Evolutionary conservation across 1,140 invertebrate species (phyloP).

Genomic region (Tribolium madens): DNA sequence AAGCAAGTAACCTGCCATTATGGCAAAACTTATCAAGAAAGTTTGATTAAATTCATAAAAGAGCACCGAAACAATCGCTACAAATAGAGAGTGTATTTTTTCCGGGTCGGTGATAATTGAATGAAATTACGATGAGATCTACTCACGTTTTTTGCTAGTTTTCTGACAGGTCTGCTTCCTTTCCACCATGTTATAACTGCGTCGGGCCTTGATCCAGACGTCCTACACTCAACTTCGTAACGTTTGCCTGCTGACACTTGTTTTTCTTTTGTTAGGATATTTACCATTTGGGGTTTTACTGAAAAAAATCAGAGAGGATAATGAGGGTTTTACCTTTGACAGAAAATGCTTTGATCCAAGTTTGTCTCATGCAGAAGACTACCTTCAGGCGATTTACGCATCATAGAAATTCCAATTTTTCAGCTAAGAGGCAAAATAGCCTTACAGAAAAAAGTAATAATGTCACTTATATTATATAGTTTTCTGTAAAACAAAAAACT

Average conservation of each 20-base stretch:
- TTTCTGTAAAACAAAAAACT: too few species aligned
- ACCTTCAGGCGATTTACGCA: slow-evolving; percentile 3
- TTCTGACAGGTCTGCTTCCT: slow-evolving; percentile 81
- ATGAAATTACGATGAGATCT: slow-evolving; percentile 42
- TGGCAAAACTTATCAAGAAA: not conserved
- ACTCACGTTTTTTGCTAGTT: slow-evolving; percentile 84
- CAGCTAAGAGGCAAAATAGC: not conserved
- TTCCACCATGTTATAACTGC: slow-evolving; percentile 91
- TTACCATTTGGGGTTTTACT: slow-evolving; percentile 86
- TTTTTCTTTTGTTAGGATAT: slow-evolving; percentile 82
- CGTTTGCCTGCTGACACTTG: slow-evolving; percentile 83
- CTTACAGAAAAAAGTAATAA: too few species aligned
- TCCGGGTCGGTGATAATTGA: slow-evolving; percentile 28
- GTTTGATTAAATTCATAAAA: slow-evolving; percentile 28
- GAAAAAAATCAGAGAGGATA: slow-evolving; percentile 58
- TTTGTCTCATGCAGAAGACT: not conserved
- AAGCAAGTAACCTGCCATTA: not conserved
- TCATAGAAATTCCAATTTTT: slow-evolving; percentile 23
- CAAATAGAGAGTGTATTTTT: not conserved
- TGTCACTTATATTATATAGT: too few species aligned
- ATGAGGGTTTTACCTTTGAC: slow-evolving; percentile 35
- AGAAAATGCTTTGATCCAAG: slow-evolving; percentile 16
- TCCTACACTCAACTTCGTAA: slow-evolving; percentile 86
- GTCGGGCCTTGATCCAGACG: slow-evolving; percentile 83
- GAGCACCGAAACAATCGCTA: not conserved